A percentile compares a stretch with the other conserved stretches of the same genome.
phyloP scores from a whole-genome alignment of 2,888 invertebrate species.

The Tuberolachnus salignus region DNA sequence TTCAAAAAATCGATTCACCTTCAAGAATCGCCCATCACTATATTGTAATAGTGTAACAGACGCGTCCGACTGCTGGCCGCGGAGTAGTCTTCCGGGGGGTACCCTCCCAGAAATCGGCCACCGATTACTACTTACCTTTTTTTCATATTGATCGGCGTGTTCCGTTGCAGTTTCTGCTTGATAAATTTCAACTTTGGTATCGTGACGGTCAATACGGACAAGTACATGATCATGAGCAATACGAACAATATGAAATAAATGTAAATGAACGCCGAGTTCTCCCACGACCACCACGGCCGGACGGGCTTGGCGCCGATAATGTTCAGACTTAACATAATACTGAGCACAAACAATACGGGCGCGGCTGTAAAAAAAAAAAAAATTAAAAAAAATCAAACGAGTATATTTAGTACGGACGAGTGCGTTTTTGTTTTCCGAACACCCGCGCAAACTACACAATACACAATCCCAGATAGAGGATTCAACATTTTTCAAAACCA shows the following conservation, averaged over 20 bases:
- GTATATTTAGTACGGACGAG: too few species aligned
- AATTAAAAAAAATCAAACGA: not conserved
- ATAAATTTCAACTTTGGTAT: constrained; percentile 45
- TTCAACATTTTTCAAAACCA: too few species aligned
- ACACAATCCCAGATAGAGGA: too few species aligned
- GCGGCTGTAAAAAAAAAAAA: constrained; percentile 37
- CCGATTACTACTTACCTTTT: constrained; percentile 28
- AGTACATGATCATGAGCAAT: constrained; percentile 43
- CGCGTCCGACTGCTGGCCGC: too few species aligned
- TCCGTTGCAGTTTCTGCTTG: constrained; percentile 39
- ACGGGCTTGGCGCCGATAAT: constrained; percentile 37
- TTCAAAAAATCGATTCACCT: too few species aligned
- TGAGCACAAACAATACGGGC: constrained; percentile 46
- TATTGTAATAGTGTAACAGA: too few species aligned
- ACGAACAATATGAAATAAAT: constrained; percentile 37
- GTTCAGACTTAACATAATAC: constrained; percentile 45
- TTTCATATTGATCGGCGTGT: constrained; percentile 10
- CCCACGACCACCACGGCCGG: constrained; percentile 52
- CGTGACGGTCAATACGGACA: constrained; percentile 37
- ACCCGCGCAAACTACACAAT: not conserved
- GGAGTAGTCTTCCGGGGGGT: too few species aligned
- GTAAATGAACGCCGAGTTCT: constrained; percentile 37
- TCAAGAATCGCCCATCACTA: too few species aligned
- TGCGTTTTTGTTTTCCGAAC: not conserved
- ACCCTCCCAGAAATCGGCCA: too few species aligned